A percentile compares a stretch with the other conserved stretches of the same genome.
phyloP scores from a whole-genome alignment of 2,113 vertebrate species.

The Cairina moschata region DNA sequence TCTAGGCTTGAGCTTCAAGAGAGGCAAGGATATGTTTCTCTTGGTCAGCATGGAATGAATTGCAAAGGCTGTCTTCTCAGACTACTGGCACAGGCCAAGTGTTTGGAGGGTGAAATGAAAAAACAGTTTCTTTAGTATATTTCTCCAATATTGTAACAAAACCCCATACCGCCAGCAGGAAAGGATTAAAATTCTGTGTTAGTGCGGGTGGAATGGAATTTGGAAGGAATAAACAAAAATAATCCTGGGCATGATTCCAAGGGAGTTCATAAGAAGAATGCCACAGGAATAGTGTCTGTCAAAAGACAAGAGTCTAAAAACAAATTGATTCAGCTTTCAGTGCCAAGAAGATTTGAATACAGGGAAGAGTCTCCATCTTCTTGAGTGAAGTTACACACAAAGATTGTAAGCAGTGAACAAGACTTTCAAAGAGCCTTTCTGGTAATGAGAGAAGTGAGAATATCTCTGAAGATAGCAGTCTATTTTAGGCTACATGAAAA shows the following conservation, averaged over 20 bases:
- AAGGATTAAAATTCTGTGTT: slow-evolving; percentile 54
- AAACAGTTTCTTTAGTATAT: neutral
- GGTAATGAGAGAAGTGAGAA: neutral
- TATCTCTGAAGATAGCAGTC: neutral
- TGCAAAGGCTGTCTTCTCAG: neutral
- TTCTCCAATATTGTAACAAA: slow-evolving; percentile 11
- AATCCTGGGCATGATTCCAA: slow-evolving; percentile 54
- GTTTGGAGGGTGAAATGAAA: neutral
- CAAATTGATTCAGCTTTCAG: neutral
- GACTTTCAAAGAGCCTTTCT: neutral
- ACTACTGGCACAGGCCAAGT: neutral
- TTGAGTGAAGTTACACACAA: neutral
- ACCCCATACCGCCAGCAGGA: neutral
- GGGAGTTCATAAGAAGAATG: slow-evolving; percentile 44
- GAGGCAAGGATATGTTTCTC: neutral
- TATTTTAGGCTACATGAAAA: slow-evolving; percentile 16
- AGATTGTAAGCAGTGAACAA: neutral
- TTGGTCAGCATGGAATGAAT: neutral
- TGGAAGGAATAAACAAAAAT: slow-evolving; percentile 68
- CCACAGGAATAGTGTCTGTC: slow-evolving; percentile 39
- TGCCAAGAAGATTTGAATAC: slow-evolving; percentile 7
- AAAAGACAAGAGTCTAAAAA: slow-evolving; percentile 49
- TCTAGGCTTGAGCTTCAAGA: neutral
- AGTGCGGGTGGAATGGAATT: slow-evolving; percentile 18
- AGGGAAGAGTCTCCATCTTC: slow-evolving; percentile 3